Base-by-base conservation (phyloP, 2,113 vertebrate species). In the Scomber scombrus region DNA sequence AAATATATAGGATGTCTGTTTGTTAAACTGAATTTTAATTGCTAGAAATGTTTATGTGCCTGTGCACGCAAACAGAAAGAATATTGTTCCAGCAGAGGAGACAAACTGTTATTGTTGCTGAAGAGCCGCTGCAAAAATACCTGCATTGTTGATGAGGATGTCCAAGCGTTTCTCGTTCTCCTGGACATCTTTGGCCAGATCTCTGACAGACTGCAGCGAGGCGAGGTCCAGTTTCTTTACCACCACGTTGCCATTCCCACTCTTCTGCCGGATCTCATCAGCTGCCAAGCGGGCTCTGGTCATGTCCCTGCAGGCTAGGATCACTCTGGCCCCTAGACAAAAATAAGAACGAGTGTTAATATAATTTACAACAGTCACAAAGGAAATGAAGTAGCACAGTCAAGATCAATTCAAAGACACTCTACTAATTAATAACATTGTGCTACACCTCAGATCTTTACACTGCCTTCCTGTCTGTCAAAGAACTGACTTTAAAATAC, bases 81-180 rank as follows among this genome's bases (percentile, higher is more conserved):
- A 5, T 40, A 12, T 52, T 26, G 13, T 66, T 23, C 12, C 11
- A 51, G n/a, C 50, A 57, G 31, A 13, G 43, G 34, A 40, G 34
- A 56, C 43, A 29, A 3, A 14, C 14, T 14, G 34, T 55, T 11
- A 61, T 21, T 46, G 49, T 19, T 55, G 34, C 47, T 46, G 5
- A 14, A n/a, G 11, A n/a, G 46, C 16, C 4, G 16, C 47, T 19
- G 14, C 3, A 58, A 29, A 31, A 69, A 65, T 51, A 95, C 95
- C 93, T 70, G 94, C 95, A 18, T 95, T 95, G 82, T 95, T 95
- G 78, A 95, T 93, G 31, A 95, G 94, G 18, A 95, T 80, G 67
- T 95, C 92, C 68, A 95, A 67, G 14, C 74, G 88, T 0, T 78
- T 34, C 73, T 95, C 94, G 3, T 40, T 93, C 60, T 82, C 62